Evolutionary conservation across 2,113 vertebrate species (phyloP), one percentile per base, ranked within the genome.

Genomic region (Burhinus oedicnemus): DNA sequence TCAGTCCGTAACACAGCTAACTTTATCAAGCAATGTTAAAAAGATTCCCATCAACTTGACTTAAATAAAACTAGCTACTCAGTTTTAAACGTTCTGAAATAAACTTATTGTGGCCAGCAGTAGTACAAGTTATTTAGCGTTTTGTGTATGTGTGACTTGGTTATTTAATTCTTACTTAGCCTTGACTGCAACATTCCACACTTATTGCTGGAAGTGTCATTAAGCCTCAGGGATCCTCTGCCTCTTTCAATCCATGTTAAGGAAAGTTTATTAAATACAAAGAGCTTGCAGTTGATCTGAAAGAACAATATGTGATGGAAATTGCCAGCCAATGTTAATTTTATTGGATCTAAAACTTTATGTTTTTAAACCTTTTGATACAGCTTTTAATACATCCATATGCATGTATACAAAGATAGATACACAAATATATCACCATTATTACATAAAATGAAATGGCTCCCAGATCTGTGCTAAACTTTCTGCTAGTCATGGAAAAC

Each of bases 221-320:
- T 99, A 66, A 99, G 97, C 44, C 98, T 98, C 91, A 99, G 65
- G 42, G 97, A 95, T 54, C 99, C 99, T 89, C 98, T 98, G 72
- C 99, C 98, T 95, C 96, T 98, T 96, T 99, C 99, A 71, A 14
- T 98, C 98, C 99, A 99, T 22, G 96, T 98, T 75, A 98, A 97
- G 27, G 98, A 97, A 74, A 95, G 64, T 58, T 98, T 98, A 94
- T 98, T 98, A 97, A 99, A 97, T 76, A 98, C 70, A 76, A 99
- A 99, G 69, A 99, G 98, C 93, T 98, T 99, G 97, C 98, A 99
- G 78, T 97, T 98, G 95, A 99, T 97, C 99, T 99, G 96, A 95
- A 98, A 96, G 70, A 96, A 25, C 97, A 96, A 93, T 27, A 55
- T 4, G 16, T 15, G 3, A 85, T n/a, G 22, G 51, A 74, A 93